Conservation (phyloP, 2,888 invertebrate species). For the Nemotelus pantherinus region DNA sequence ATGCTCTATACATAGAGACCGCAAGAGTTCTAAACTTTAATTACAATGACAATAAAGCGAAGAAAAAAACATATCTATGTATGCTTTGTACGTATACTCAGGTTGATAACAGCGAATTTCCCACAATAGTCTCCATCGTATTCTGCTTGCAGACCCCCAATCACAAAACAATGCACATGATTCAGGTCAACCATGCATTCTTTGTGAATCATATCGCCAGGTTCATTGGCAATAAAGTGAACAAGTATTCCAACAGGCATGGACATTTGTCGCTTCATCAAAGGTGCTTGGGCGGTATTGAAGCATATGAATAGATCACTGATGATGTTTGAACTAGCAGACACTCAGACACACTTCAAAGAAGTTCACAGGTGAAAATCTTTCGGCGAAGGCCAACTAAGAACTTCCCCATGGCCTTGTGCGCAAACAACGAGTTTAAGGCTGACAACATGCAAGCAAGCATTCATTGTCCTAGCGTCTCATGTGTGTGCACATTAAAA, state of each 20-base stretch:
- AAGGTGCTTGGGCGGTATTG: not conserved
- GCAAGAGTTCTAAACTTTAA: no score
- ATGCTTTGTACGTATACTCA: no score
- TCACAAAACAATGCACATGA: constrained; percentile 33
- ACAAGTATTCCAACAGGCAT: not conserved
- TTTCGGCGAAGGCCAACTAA: not conserved
- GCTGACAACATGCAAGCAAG: constrained; percentile 7
- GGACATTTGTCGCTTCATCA: not conserved
- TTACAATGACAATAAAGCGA: no score
- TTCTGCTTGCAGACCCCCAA: constrained; percentile 12
- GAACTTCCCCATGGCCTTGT: constrained; percentile 39
- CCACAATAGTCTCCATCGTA: constrained; percentile 26
- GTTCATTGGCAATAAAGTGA: constrained; percentile 35
- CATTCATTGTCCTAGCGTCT: constrained; percentile 23
- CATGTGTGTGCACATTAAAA: not conserved
- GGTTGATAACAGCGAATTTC: not conserved
- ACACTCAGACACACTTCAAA: not conserved
- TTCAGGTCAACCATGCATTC: constrained; percentile 35
- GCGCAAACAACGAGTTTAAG: constrained; percentile 17
- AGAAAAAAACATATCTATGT: no score
- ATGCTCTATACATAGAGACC: no score
- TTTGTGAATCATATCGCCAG: constrained; percentile 25
- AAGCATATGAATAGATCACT: constrained; percentile 18
- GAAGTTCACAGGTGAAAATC: not conserved
- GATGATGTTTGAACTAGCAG: not conserved